Percentiles rank a stretch among this genome's conserved stretches.
Conservation (phyloP, 2,888 invertebrate genomes). For the Eupithecia insigniata region DNA sequence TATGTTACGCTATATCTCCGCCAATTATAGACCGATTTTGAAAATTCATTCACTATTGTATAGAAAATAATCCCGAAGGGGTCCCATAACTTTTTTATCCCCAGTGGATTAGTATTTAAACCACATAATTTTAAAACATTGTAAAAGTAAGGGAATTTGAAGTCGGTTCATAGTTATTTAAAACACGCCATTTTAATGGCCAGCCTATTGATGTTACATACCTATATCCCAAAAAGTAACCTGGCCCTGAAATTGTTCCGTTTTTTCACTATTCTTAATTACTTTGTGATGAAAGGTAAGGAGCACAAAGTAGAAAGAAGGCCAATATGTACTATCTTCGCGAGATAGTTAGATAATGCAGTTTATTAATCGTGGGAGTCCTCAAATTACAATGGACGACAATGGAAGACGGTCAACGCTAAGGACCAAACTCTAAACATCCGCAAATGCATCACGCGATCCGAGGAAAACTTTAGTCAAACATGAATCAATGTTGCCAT, state of each 20-base stretch:
- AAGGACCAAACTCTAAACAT: slow-evolving; percentile 52
- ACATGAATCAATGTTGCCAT: slow-evolving; percentile 64
- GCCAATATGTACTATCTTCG: not conserved
- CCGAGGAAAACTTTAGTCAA: slow-evolving; percentile 75
- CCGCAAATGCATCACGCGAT: slow-evolving; percentile 75
- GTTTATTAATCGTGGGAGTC: not conserved
- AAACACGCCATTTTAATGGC: no score
- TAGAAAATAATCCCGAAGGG: no score
- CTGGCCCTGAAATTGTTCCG: not conserved
- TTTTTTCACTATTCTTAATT: no score
- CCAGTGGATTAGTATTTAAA: no score
- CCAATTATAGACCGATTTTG: no score
- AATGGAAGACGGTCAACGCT: slow-evolving; percentile 20
- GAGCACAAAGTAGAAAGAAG: not conserved
- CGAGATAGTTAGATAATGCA: no score
- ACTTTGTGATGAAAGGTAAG: not conserved
- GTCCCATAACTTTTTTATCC: no score
- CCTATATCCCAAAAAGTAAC: not conserved
- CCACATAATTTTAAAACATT: no score
- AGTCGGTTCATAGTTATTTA: no score
- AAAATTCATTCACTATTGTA: no score
- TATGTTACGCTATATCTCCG: no score
- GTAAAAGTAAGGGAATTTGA: no score
- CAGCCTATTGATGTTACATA: not conserved
- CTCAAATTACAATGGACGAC: not conserved